phyloP scores from a whole-genome alignment of 2,888 invertebrate species.

The Listrodromus nycthemerus region DNA sequence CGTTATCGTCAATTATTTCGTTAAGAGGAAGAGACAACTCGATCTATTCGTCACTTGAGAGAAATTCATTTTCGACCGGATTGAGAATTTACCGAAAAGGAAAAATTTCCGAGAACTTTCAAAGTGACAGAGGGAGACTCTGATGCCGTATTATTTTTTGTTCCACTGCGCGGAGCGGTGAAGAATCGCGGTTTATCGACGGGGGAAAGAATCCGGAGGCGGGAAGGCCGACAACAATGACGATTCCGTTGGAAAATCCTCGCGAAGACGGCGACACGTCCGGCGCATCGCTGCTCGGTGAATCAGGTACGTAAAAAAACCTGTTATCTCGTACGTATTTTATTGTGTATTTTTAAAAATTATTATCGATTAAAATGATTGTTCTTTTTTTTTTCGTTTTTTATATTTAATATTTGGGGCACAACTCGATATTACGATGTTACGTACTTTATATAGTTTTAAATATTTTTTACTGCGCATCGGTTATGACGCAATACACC shows the following conservation, averaged over 20 bases:
- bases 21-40: background rate
- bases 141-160: background rate
- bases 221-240: slow-evolving; percentile 59
- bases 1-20: background rate
- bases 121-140: slow-evolving; percentile 1
- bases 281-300: slow-evolving; percentile 17
- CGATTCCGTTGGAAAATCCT: slow-evolving; percentile 53
- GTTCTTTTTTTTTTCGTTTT: too few species aligned
- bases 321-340: too few species aligned
- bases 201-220: slow-evolving; percentile 7
- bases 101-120: background rate
- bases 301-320: slow-evolving; percentile 44
- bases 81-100: background rate
- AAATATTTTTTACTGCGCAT: too few species aligned
- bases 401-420: too few species aligned
- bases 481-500: background rate
- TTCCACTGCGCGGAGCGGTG: slow-evolving; percentile 7
- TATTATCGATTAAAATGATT: background rate
- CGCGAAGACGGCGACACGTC: slow-evolving; percentile 29
- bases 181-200: slow-evolving; percentile 8
- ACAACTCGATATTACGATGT: too few species aligned
- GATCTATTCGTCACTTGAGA: background rate
- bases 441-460: too few species aligned
- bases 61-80: background rate
- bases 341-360: too few species aligned